Base-by-base conservation (phyloP, 2,888 invertebrate genomes). In the Sesia apiformis region DNA sequence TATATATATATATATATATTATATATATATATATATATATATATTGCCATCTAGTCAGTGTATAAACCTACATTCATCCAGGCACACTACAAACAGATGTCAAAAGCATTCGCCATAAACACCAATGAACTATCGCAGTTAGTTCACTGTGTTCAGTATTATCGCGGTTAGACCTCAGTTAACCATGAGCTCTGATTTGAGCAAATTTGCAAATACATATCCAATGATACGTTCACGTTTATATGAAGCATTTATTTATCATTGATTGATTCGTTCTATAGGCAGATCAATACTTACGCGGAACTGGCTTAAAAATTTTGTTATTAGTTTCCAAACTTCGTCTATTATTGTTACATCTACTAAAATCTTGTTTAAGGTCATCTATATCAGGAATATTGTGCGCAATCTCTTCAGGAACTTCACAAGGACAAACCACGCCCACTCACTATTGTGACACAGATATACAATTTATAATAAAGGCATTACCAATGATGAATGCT, bases 381-480 rank as follows among this genome's bases (percentile, higher is more conserved):
- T 54, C 50, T 54, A 42, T 63, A 62, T 65, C 61, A 67, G 67
- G 66, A 69, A 65, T 63, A 62, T 70, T 66, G 54, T 58, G 51
- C 56, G 64, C 50, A 69, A 71, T 74, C 69, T 70, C 69, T 72
- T 72, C 70, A 61, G 63, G 61, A 66, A 63, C 63, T 4, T 50
- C 7, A 39, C 66, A 66, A 69, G 69, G 66, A 59, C 65, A 60
- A 61, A 67, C 65, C 74, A 66, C 75, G 65, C 74, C 74, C 67
- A 56, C 55, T 55, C 5, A 7, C 42, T 42, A 52, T n/a, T 53
- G 49, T 51, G 39, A 55, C 58, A 57, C 53, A 42, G 41, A 57
- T 51, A 55, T 58, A 61, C 51, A 38, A 50, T 46, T 46, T 8
- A 46, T 46, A n/a, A 23, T 8, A 8, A 2, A 23, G 23, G 23